phyloP scores from a whole-genome alignment of 1,140 invertebrate genomes.

The Leucophenga varia region DNA sequence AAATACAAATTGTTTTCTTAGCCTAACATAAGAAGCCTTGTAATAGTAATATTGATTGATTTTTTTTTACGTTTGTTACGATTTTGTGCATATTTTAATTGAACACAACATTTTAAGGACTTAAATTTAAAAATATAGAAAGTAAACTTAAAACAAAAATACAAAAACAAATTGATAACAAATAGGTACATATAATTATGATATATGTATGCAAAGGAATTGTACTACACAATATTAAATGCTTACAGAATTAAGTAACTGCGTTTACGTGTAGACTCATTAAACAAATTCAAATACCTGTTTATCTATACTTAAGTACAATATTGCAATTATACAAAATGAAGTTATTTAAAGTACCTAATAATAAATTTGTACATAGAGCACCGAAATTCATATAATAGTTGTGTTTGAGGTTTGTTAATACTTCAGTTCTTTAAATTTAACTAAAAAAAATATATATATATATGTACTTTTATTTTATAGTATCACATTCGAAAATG shows the following conservation, averaged over 20 bases:
- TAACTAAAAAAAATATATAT: slow-evolving; percentile 25
- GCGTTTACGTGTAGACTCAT: too few species aligned
- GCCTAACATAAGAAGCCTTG: slow-evolving; percentile 10
- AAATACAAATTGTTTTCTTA: slow-evolving; percentile 20
- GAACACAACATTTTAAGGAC: slow-evolving; percentile 33
- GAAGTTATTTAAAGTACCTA: not conserved
- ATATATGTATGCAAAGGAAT: slow-evolving; percentile 11
- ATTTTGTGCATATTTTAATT: slow-evolving; percentile 32
- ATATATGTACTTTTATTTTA: slow-evolving; percentile 30
- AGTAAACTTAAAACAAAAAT: slow-evolving; percentile 8
- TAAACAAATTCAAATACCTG: too few species aligned
- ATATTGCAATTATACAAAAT: too few species aligned
- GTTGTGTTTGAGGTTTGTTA: too few species aligned
- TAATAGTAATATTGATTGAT: slow-evolving; percentile 19
- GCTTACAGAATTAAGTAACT: too few species aligned
- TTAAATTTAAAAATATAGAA: slow-evolving; percentile 9
- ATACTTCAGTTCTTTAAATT: slow-evolving; percentile 24
- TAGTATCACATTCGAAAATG: too few species aligned
- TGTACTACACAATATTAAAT: slow-evolving; percentile 14
- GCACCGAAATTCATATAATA: too few species aligned
- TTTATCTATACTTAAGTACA: slow-evolving; percentile 15
- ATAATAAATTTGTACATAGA: too few species aligned
- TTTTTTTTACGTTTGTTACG: slow-evolving; percentile 13
- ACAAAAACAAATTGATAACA: slow-evolving; percentile 18
- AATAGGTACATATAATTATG: slow-evolving; percentile 8